A percentile compares a stretch with the other conserved stretches of the same genome.
phyloP scores from a whole-genome alignment of 2,797 vertebrate genomes.

The Aldrovandia affinis region DNA sequence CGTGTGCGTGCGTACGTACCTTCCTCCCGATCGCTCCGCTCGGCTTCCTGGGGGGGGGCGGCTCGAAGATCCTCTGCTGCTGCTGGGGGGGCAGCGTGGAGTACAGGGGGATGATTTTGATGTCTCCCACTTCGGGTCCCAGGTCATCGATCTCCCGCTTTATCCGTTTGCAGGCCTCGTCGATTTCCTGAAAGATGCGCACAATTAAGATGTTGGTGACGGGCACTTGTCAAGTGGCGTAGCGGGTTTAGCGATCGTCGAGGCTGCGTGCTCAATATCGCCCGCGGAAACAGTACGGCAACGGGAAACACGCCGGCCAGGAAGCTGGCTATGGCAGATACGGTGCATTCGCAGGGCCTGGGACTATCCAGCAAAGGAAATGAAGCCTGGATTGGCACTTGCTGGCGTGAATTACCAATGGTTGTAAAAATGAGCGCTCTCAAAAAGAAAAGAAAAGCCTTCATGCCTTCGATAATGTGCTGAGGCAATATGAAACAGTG shows the following conservation, averaged over 20 bases:
- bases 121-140: constrained; percentile 96
- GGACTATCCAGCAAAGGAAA: constrained; percentile 72
- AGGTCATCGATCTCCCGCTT: constrained; percentile 98
- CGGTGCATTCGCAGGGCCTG: not conserved
- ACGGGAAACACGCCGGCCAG: not conserved
- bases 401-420: constrained; percentile 72
- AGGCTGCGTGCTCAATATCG: not conserved
- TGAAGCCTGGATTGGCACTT: constrained; percentile 72
- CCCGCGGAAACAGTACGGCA: constrained; percentile 49
- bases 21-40: constrained; percentile 97
- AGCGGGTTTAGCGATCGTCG: not conserved
- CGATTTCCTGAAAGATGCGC: constrained; percentile 85
- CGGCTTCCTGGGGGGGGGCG: constrained; percentile 92
- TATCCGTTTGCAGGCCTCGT: constrained; percentile 98
- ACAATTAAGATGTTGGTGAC: constrained; percentile 23
- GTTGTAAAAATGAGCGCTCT: constrained; percentile 46
- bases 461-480: constrained; percentile 37
- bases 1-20: constrained; percentile 68
- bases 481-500: constrained; percentile 70
- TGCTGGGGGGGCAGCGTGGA: constrained; percentile 97
- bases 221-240: constrained; percentile 1
- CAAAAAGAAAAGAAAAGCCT: constrained; percentile 33
- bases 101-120: constrained; percentile 99
- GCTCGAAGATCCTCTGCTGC: constrained; percentile 97
- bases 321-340: constrained; percentile 2